phyloP scores from a whole-genome alignment of 2,888 invertebrate species.

The Myopa tessellatipennis region DNA sequence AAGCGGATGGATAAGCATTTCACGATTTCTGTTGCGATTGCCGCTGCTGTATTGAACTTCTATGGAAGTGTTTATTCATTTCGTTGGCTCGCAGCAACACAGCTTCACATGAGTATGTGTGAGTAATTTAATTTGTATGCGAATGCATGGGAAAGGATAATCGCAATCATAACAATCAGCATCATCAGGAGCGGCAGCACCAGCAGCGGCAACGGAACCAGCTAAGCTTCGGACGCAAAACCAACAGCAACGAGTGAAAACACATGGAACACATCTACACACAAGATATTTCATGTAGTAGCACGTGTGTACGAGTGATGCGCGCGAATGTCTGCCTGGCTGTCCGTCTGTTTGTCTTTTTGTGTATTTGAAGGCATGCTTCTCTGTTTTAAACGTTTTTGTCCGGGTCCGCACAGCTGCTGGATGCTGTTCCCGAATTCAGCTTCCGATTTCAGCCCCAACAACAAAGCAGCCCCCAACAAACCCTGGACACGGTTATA shows the following conservation, averaged over 20 bases:
- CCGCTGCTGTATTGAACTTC: slow-evolving; percentile 30
- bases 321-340: slow-evolving; percentile 5
- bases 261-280: slow-evolving; percentile 15
- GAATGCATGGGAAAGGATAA: slow-evolving; percentile 40
- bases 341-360: slow-evolving; percentile 1
- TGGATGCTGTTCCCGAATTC: not conserved
- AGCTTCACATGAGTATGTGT: not conserved
- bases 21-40: slow-evolving; percentile 27
- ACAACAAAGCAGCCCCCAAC: not conserved
- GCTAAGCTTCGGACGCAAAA: not conserved
- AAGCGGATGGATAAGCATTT: too few relatives aligned
- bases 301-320: not conserved
- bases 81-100: slow-evolving; percentile 23
- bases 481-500: not conserved
- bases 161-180: slow-evolving; percentile 42
- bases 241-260: slow-evolving; percentile 7
- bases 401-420: slow-evolving; percentile 30
- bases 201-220: slow-evolving; percentile 1
- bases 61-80: slow-evolving; percentile 32
- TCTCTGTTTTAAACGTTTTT: slow-evolving; percentile 32
- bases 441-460: not conserved
- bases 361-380: slow-evolving; percentile 23
- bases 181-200: slow-evolving; percentile 25
- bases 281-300: not conserved
- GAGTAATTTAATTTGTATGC: slow-evolving; percentile 41